Evolutionary conservation across 2,113 vertebrate species (phyloP).

Genomic region (Zingel zingel): DNA sequence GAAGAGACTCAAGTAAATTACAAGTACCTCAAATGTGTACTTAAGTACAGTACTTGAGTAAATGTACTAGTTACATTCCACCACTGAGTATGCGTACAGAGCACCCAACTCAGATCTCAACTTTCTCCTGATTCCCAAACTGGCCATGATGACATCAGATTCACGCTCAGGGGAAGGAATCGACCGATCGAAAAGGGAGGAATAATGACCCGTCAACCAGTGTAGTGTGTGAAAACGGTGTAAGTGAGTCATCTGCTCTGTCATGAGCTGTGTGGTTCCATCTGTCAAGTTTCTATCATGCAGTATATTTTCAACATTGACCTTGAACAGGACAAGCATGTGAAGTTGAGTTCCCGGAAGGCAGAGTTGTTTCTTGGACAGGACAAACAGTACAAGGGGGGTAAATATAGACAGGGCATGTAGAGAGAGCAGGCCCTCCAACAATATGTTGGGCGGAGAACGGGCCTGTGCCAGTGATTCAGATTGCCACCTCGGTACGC

Average conservation of each 20-base stretch:
- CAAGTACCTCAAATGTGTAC: too few relatives aligned
- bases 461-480: too few relatives aligned
- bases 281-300: neutral
- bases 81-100: neutral
- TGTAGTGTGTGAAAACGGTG: constrained; percentile 8
- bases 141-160: constrained; percentile 10
- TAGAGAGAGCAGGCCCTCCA: too few relatives aligned
- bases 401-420: too few relatives aligned
- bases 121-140: neutral
- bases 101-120: constrained; percentile 13
- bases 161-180: constrained; percentile 11
- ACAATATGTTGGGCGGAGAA: too few relatives aligned
- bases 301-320: neutral
- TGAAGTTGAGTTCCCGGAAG: neutral
- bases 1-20: too few relatives aligned
- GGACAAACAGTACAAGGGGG: neutral
- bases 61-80: too few relatives aligned
- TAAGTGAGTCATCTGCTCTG: constrained; percentile 16
- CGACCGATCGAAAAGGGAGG: neutral
- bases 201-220: constrained; percentile 1
- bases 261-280: neutral
- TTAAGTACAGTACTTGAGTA: too few relatives aligned
- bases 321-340: neutral
- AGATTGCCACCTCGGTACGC: too few relatives aligned
- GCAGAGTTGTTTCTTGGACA: neutral